phyloP scores from a whole-genome alignment of 92 coral and sea anemone species.

The Montipora capitata region DNA sequence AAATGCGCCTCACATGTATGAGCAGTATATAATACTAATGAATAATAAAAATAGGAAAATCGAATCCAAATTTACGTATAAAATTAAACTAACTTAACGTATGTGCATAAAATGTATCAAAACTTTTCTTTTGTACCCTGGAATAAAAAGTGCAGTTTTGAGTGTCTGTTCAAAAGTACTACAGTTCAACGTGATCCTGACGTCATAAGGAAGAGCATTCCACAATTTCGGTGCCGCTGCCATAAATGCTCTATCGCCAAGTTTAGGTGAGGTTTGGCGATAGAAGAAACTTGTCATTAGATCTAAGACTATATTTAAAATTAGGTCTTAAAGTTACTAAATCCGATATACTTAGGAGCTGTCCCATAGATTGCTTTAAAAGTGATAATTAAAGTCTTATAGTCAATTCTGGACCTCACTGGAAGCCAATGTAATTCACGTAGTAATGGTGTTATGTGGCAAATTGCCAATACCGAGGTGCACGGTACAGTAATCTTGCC shows the following conservation, averaged over 20 bases:
- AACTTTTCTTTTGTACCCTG: neutral
- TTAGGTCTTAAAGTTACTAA: neutral
- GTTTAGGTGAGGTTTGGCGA: neutral
- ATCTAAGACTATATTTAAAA: neutral
- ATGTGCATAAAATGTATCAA: neutral
- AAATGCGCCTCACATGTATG: too few species aligned
- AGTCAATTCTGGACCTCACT: too few species aligned
- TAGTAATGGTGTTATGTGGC: too few species aligned
- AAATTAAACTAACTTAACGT: too few species aligned
- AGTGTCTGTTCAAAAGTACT: neutral
- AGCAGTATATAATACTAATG: too few species aligned
- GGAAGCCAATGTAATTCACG: too few species aligned
- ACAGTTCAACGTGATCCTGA: neutral
- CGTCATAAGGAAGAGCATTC: slow-evolving; percentile 3
- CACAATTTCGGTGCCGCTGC: slow-evolving; percentile 13
- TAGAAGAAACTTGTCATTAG: slow-evolving; percentile 1
- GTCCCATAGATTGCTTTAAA: too few species aligned
- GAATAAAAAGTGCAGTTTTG: neutral
- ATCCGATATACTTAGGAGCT: neutral
- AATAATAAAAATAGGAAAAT: too few species aligned
- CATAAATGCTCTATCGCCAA: slow-evolving; percentile 11
- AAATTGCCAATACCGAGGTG: too few species aligned
- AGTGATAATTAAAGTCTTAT: too few species aligned
- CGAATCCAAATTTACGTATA: too few species aligned
- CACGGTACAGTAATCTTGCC: too few species aligned